A percentile compares a stretch with the other conserved stretches of the same genome.
phyloP scores from a whole-genome alignment of 1,140 invertebrate genomes.

The Pygmarrhopalites habei region DNA sequence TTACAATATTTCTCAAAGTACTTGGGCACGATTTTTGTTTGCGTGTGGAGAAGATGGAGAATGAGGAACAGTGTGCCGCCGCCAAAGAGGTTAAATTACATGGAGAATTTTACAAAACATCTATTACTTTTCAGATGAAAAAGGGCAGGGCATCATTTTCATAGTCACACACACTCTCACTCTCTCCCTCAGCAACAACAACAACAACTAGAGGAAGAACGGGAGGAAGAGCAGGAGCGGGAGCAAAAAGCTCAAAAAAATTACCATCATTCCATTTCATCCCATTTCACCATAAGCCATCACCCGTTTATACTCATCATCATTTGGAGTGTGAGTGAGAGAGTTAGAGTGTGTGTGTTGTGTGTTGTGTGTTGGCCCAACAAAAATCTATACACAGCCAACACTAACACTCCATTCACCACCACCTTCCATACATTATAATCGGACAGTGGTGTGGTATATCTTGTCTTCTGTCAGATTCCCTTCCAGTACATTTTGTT shows the following conservation, averaged over 20 bases:
- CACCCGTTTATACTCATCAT: not conserved
- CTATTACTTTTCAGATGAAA: constrained; percentile 21
- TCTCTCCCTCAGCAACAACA: not conserved
- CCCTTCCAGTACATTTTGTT: too few species aligned
- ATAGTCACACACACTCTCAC: not conserved
- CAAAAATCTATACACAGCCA: too few species aligned
- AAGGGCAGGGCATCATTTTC: constrained; percentile 22
- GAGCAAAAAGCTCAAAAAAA: too few species aligned
- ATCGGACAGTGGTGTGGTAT: too few species aligned
- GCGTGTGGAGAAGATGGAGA: constrained; percentile 13
- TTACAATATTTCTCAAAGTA: too few species aligned
- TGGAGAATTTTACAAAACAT: constrained; percentile 19
- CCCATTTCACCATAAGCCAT: constrained; percentile 8
- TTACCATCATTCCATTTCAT: constrained; percentile 4
- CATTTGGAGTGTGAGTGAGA: too few species aligned
- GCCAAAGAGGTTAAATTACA: constrained; percentile 30
- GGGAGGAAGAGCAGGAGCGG: too few species aligned
- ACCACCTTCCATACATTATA: too few species aligned
- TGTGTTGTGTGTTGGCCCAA: too few species aligned
- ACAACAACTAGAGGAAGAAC: not conserved
- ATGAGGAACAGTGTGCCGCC: not conserved
- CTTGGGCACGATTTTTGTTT: not conserved
- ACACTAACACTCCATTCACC: too few species aligned
- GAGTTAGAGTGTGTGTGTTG: too few species aligned
- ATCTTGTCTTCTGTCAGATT: too few species aligned